phyloP scores from a whole-genome alignment of 2,797 vertebrate species.

The Scleropages formosus region DNA sequence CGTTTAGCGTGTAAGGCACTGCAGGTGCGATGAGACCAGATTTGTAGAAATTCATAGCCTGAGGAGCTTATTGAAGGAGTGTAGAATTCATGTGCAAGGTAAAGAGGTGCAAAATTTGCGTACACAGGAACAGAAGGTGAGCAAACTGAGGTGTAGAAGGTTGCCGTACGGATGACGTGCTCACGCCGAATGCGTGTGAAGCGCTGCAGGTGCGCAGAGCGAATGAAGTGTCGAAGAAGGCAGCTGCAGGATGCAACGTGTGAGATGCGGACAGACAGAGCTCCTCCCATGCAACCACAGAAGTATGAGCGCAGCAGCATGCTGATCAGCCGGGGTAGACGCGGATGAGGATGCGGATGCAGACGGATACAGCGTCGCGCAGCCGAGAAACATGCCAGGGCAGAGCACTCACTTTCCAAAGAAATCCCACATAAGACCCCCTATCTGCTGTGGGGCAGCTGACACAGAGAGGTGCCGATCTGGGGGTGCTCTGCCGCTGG shows the following conservation, averaged over 20 bases:
- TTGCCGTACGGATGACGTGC: too few species aligned
- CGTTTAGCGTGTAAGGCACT: not conserved
- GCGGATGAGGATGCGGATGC: not conserved
- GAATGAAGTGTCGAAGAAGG: not conserved
- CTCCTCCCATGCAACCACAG: not conserved
- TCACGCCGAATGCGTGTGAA: too few species aligned
- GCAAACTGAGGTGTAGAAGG: too few species aligned
- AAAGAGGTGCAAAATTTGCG: too few species aligned
- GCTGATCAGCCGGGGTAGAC: conserved; percentile 6
- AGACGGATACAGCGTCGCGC: not conserved
- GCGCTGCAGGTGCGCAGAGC: not conserved
- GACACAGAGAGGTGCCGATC: conserved; percentile 47
- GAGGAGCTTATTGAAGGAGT: not conserved
- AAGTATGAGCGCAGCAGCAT: conserved; percentile 4
- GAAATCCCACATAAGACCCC: conserved; percentile 42
- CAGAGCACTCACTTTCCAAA: conserved; percentile 48
- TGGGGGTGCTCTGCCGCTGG: conserved; percentile 39
- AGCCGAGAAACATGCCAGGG: conserved; percentile 34
- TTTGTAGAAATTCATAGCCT: not conserved
- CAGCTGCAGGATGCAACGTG: not conserved
- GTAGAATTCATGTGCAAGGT: too few species aligned
- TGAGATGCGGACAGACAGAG: not conserved
- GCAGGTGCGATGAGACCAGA: not conserved
- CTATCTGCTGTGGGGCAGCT: conserved; percentile 38
- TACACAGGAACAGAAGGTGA: too few species aligned